These are phyloP conservation scores for Pygoscelis adeliae DNA, from an alignment of 2,113 vertebrate genomes.

Conservation along the genomic window DNA sequence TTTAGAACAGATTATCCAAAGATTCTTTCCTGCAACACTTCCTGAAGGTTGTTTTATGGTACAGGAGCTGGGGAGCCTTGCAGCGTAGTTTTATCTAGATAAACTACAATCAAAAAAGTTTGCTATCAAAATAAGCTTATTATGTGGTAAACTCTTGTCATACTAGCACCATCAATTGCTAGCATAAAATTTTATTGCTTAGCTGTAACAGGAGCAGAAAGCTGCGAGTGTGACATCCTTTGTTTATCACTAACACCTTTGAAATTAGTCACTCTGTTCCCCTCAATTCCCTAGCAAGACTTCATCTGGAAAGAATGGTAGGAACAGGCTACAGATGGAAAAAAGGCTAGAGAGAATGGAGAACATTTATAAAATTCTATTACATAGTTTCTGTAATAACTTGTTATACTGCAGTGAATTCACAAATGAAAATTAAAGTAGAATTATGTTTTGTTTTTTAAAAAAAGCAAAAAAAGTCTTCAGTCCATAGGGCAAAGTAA, in stretches of 20 bases:
- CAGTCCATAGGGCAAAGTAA: neutral
- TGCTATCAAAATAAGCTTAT: neutral
- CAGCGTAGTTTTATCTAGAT: neutral
- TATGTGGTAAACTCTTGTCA: neutral
- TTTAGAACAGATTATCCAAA: neutral
- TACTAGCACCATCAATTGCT: neutral
- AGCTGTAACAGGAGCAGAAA: neutral
- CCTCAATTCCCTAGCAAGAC: neutral
- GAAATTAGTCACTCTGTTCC: neutral
- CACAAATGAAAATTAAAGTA: neutral
- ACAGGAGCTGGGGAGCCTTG: neutral
- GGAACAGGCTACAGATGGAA: neutral
- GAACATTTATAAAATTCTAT: neutral
- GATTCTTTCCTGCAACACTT: neutral
- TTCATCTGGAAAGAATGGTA: neutral
- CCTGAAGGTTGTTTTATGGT: neutral
- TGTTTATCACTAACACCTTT: neutral
- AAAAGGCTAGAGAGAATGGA: neutral
- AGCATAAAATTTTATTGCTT: neutral
- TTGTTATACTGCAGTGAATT: neutral
- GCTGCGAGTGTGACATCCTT: neutral
- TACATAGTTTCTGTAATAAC: neutral
- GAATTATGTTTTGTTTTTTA: neutral
- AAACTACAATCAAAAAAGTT: neutral
- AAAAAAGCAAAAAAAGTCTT: neutral